These are phyloP conservation scores for roundworm (Caenorhabditis elegans) DNA, from an alignment of 1,140 invertebrate species.

Conservation along the genomic window WBcel235 BX284604.4:10298501-10299000, in stretches of 20 bases:
- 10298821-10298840: constrained; percentile 66
- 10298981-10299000: too few relatives aligned
- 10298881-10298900: constrained; percentile 66
- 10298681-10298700: constrained; percentile 46
- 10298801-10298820: constrained; percentile 61
- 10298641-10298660: constrained; percentile 66
- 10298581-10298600: constrained; percentile 61
- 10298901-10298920: constrained; percentile 59
- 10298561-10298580: constrained; percentile 62
- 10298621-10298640: constrained; percentile 66
- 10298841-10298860: constrained; percentile 65
- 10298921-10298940: neutral
- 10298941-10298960: neutral
- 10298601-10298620: constrained; percentile 63
- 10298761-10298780: constrained; percentile 37
- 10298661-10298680: constrained; percentile 61
- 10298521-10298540: constrained; percentile 64
- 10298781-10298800: constrained; percentile 65
- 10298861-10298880: constrained; percentile 65
- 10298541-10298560: constrained; percentile 64
- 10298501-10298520: constrained; percentile 62
- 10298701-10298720: neutral
- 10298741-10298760: too few relatives aligned
- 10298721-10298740: neutral
- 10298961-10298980: constrained; percentile 8